Base-by-base conservation (phyloP, 1,140 invertebrate species). In the Saccostrea echinata region DNA sequence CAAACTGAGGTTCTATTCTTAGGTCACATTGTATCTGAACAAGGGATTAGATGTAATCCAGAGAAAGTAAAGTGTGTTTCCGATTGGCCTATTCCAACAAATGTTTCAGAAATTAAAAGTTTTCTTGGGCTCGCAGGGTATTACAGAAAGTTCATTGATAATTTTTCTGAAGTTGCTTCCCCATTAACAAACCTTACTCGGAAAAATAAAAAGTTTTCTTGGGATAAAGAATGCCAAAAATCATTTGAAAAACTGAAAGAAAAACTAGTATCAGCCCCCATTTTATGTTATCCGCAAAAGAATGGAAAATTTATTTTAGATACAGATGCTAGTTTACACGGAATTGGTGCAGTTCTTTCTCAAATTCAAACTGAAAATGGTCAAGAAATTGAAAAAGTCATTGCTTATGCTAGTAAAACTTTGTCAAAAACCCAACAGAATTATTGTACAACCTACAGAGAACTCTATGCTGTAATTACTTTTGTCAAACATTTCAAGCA, bases 181-280 rank as follows among this genome's bases (percentile, higher is more conserved):
- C 52, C 64, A 53, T 43, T 89, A 16, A 71, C 3, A 27, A 13
- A 43, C 8, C 12, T 88, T 18, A 87, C 84, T 8, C 3, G 27
- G 16, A 87, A 87, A 57, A 51, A 61, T 51, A 3, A 18, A 16
- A 86, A 80, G 51, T 84, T 76, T 84, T 3, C 33, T 2, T 87
- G 83, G 83, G n/a, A 11, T 64, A 30, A 12, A 13, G 80, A 84
- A 11, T 92, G 91, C 64, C 27, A 90, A 24, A 30, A 85, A 30
- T 24, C 80, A 64, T 91, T 92, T 84, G 35, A 91, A n/a, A 33
- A 76, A 1, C 55, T 92, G 18, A 91, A 92, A 61, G 30, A 64
- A 18, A 35, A n/a, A 16, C 61, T 90, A 35, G n/a, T n/a, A n/a
- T n/a, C n/a, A n/a, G n/a, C n/a, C n/a, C n/a, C n/a, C n/a, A n/a